Evolutionary conservation across 1,140 invertebrate species (phyloP).

Genomic region (Vollenhovia emeryi): DNA sequence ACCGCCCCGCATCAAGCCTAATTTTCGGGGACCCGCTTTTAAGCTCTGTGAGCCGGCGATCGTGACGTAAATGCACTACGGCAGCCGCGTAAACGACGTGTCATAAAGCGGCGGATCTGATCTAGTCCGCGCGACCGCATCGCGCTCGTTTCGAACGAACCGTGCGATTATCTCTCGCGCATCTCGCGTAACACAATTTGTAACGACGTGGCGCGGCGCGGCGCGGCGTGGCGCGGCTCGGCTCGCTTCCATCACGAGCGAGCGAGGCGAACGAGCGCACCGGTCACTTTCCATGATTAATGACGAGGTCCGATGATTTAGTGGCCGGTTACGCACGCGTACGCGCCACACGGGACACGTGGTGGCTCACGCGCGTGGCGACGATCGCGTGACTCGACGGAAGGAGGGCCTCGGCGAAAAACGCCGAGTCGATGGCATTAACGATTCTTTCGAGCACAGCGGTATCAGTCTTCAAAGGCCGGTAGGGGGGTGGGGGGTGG

Average conservation of each 20-base stretch:
- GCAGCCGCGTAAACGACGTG: slow-evolving; percentile 63
- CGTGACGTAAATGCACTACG: slow-evolving; percentile 40
- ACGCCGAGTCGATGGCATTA: slow-evolving; percentile 60
- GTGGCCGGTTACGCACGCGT: slow-evolving; percentile 53
- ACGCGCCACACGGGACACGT: slow-evolving; percentile 2
- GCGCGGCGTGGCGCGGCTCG: not conserved
- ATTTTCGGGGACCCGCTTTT: slow-evolving; percentile 36
- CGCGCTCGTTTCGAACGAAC: slow-evolving; percentile 54
- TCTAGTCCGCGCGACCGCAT: slow-evolving; percentile 35
- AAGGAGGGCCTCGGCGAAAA: slow-evolving; percentile 47
- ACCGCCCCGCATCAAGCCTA: slow-evolving; percentile 25
- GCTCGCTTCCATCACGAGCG: slow-evolving; percentile 46
- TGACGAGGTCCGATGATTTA: slow-evolving; percentile 70
- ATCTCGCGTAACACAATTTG: slow-evolving; percentile 75
- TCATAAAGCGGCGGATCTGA: slow-evolving; percentile 55
- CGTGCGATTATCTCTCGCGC: slow-evolving; percentile 69
- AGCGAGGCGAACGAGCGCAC: slow-evolving; percentile 36
- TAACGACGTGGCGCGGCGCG: slow-evolving; percentile 53
- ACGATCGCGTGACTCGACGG: slow-evolving; percentile 67
- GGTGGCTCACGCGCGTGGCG: slow-evolving; percentile 39
- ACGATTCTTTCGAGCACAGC: slow-evolving; percentile 22
- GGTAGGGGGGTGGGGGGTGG: no score
- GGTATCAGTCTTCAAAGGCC: slow-evolving; percentile 21
- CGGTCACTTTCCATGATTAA: slow-evolving; percentile 69
- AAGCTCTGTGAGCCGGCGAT: slow-evolving; percentile 29